phyloP scores from a whole-genome alignment of 2,888 invertebrate genomes.

The Marasmarcha lunaedactyla region DNA sequence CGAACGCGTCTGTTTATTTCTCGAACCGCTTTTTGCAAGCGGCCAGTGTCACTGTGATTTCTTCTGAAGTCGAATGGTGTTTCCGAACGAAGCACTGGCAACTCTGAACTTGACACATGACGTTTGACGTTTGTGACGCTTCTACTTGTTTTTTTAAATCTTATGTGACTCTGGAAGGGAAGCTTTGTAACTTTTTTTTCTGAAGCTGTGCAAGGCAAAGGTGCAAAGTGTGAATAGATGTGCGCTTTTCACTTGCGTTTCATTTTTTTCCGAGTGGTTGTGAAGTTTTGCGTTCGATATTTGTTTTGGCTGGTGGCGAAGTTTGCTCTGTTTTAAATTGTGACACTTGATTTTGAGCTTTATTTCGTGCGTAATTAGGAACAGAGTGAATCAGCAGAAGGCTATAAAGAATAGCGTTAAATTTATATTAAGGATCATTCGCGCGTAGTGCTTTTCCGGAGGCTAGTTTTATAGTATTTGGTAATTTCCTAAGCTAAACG shows the following conservation, averaged over 20 bases:
- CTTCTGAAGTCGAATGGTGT: constrained; percentile 5
- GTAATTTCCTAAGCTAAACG: constrained; percentile 5
- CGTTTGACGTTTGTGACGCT: no score
- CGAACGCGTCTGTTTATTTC: not conserved
- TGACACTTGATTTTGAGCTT: no score
- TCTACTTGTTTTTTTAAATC: no score
- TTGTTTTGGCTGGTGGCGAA: no score
- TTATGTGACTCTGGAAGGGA: no score
- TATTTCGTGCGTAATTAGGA: no score
- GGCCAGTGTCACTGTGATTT: constrained; percentile 24
- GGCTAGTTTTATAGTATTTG: constrained; percentile 28
- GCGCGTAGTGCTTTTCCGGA: constrained; percentile 28
- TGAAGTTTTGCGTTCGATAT: constrained; percentile 5
- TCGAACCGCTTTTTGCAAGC: constrained; percentile 6
- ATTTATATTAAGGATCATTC: constrained; percentile 62
- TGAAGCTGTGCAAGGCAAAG: no score
- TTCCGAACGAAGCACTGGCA: constrained; percentile 3
- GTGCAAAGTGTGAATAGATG: not conserved
- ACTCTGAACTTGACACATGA: constrained; percentile 2
- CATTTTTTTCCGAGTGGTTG: constrained; percentile 1
- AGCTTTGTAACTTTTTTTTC: no score
- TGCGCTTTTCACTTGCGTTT: constrained; percentile 2
- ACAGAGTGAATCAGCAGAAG: no score
- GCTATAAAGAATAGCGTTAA: not conserved
- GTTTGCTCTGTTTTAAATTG: no score